Base-by-base conservation (phyloP, 2,797 vertebrate genomes). In the Enteromius anoplus region DNA sequence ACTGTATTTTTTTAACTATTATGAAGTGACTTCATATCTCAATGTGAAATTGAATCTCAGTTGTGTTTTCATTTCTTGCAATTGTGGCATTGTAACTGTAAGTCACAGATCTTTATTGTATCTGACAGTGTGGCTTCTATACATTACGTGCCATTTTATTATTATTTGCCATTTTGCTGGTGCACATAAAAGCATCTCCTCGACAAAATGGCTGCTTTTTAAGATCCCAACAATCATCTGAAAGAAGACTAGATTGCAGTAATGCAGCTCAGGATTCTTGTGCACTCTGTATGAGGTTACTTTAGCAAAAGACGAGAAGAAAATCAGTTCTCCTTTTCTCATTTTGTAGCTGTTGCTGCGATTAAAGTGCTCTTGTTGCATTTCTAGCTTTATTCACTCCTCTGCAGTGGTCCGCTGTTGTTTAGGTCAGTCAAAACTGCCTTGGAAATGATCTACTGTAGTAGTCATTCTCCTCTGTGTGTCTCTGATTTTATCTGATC, bases 401-500 rank as follows among this genome's bases (percentile, higher is more conserved):
- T 55, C 34, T 53, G 45, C 72, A 68, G 34, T 66, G 60, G 23
- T 75, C 47, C 0, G 2, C 62, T 32, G 45, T 76, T 76, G 26
- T 26, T 26, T 26, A 26, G 26, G 72, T 76, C 72, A 76, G 53
- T 72, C 34, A 76, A 58, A 81, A 78, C 77, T 78, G 80, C 10
- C 29, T 26, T 32, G 55, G 45, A 78, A 51, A 51, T 65, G 53
- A 82, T 65, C 53, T 72, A 15, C 83, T 81, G 51, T 80, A 71
- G 66, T 60, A 76, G 75, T 83, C 88, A 84, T 91, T 91, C 84
- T 91, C 87, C 84, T 89, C 40, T 83, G 84, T 80, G 69, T 85
- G 85, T 82, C 85, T 86, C 77, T 87, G 91, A 88, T 91, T 89
- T 89, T 90, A 89, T 87, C 86, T 87, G 89, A 93, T 93, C 93